Evolutionary conservation across 2,113 vertebrate genomes (phyloP), one percentile per base, ranked within the genome.

Genomic region (Erythrocebus patas): DNA sequence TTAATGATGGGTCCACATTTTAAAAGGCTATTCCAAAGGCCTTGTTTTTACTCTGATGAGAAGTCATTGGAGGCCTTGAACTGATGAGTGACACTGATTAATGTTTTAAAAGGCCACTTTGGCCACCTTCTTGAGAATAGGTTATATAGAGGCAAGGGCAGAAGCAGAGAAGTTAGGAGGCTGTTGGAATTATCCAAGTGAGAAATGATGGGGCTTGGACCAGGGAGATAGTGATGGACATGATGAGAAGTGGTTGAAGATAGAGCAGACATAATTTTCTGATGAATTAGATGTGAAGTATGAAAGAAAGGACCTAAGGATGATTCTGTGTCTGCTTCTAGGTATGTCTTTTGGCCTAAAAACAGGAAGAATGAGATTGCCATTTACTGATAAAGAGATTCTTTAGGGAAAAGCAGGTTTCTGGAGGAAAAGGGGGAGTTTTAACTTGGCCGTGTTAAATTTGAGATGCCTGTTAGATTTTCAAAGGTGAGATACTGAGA

Each of bases 371-470:
- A 89, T 85, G 43, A 59, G 66, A 43, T 73, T 85, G 9, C 52
- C 61, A 94, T 85, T 93, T 96, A 73, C 20, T 73, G 25, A 64
- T 91, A n/a, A 90, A 76, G 75, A 61, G 8, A 83, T 79, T 93
- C 91, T 87, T 72, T 3, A 40, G 40, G n/a, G 22, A 91, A 91
- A 93, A 91, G 16, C 14, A 23, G 12, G 30, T 93, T 76, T 93
- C 27, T 30, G 30, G 68, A 68, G 18, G 66, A 40, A 96, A 89
- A 89, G 55, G 32, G 76, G 55, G 52, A 92, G 30, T 85, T 89
- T 87, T 90, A 90, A 93, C 85, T 87, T 85, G 32, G 52, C 5
- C 20, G 32, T 76, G 48, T 86, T 68, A 59, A 66, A 76, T 76
- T 87, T 91, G 72, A 55, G 38, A 14, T 82, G 35, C 48, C 35